These are phyloP conservation scores for Tragelaphus buxtoni DNA, from an alignment of 2,113 vertebrate species.

Conservation along the genomic window DNA sequence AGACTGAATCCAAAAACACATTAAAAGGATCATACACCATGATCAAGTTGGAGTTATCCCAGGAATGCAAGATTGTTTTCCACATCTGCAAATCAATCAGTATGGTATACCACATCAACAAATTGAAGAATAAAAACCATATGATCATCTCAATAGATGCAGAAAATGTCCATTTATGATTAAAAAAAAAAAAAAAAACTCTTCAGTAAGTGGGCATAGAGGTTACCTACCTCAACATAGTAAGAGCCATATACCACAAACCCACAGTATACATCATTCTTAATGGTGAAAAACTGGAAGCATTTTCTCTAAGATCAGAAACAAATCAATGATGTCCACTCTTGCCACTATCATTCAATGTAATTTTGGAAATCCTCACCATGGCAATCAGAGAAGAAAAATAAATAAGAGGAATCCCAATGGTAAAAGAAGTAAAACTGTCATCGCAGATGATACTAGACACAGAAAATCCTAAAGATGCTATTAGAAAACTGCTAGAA, in stretches of 20 bases:
- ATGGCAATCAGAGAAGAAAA: neutral
- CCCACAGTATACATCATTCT: neutral
- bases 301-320: neutral
- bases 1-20: neutral
- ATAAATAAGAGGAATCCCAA: neutral
- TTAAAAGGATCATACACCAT: neutral
- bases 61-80: neutral
- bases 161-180: neutral
- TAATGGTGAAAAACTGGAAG: neutral
- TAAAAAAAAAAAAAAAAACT: neutral
- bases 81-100: neutral
- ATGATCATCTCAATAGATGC: neutral
- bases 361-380: neutral
- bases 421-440: neutral
- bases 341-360: neutral
- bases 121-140: neutral
- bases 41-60: neutral
- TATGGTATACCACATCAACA: neutral
- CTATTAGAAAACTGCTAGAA: neutral
- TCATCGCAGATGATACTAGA: neutral
- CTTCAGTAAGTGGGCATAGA: neutral
- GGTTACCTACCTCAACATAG: neutral
- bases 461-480: neutral
- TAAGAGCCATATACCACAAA: neutral
- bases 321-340: neutral